Evolutionary conservation across 2,797 vertebrate genomes (phyloP), one percentile per base, ranked within the genome.

Genomic region (Leptoclinus maculatus): DNA sequence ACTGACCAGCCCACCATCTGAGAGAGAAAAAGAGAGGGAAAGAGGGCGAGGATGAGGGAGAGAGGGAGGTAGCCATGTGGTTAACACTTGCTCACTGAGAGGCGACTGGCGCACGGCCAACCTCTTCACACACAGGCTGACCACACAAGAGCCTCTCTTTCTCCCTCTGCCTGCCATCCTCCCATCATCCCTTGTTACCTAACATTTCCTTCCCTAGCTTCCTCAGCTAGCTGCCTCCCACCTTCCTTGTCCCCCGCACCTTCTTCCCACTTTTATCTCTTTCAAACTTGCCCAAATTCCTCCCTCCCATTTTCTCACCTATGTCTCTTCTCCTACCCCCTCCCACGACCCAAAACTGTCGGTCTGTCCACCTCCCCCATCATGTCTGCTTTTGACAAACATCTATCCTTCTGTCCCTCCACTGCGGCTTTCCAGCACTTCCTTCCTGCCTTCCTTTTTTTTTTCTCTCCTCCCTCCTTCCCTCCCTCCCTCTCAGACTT

Each of bases 1-100:
- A 75, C 81, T 92, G 92, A 94, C 91, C 91, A 67, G 86, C 87
- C 90, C 88, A 87, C 91, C 88, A 83, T 91, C 87, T 89, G 85
- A 91, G 87, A 73, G 87, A 85, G 84, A 86, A 63, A 80, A 54
- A 74, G 75, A 75, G 83, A 69, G 80, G 41, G 77, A 76, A 66
- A 73, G 82, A 81, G 83, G 76, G 82, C 82, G 83, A 74, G 79
- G 58, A 62, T 70, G 82, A 80, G 84, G 75, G 81, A 77, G 80
- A 89, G 87, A 87, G 91, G 85, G 92, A 91, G 85, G 88, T 84
- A 84, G 92, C 91, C 90, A 93, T 93, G 92, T 94, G 94, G 92
- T 93, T 91, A 90, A 94, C 93, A 94, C 92, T 93, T 91, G 93
- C 91, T 94, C 91, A 94, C 88, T 91, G 90, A 92, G 91, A 93